Base-by-base conservation (phyloP, 2,888 invertebrate species). In the Epinotia nisella region DNA sequence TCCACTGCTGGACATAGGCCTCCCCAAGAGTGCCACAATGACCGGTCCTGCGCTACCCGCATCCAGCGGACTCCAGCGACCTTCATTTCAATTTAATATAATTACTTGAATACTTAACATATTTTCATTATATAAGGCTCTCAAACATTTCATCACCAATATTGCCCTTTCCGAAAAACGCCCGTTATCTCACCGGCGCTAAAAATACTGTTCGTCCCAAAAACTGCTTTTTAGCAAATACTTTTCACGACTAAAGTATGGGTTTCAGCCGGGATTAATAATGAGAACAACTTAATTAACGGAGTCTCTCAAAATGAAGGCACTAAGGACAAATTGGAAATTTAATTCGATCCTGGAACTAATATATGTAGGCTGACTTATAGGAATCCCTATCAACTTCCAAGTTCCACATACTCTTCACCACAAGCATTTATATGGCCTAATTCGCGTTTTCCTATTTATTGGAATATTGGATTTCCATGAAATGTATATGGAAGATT, bases 271-370 rank as follows among this genome's bases (percentile, higher is more conserved):
- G 15, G 53, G 41, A 56, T 66, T 66, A 55, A 65, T 65, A 19
- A 65, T 19, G 19, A 41, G 21, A 21, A 56, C 55, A 56, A 53
- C 4, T 70, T 61, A 41, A 69, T 69, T 69, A 61, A 61, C n/a
- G 49, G 41, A 39, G 51, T 19, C 53, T 11, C 35, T 21, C 41
- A 51, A 21, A 55, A 4, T 21, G 41, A 51, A 17, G 49, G 29
- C 41, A 45, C 24, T 55, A 55, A 70, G 41, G 51, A 24, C 19
- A 24, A 55, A 55, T 45, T 61, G 61, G 69, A 41, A 55, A 61
- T 60, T 70, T 61, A 41, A 70, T 61, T 53, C 29, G 39, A 60
- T 53, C 2, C 45, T 15, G 45, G 21, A 24, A 45, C 45, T 17
- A n/a, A 29, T 29, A 58, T 15, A 29, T 29, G 35, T 15, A 58